Base-by-base conservation (phyloP, 2,113 vertebrate genomes). In the Paralichthys olivaceus region DNA sequence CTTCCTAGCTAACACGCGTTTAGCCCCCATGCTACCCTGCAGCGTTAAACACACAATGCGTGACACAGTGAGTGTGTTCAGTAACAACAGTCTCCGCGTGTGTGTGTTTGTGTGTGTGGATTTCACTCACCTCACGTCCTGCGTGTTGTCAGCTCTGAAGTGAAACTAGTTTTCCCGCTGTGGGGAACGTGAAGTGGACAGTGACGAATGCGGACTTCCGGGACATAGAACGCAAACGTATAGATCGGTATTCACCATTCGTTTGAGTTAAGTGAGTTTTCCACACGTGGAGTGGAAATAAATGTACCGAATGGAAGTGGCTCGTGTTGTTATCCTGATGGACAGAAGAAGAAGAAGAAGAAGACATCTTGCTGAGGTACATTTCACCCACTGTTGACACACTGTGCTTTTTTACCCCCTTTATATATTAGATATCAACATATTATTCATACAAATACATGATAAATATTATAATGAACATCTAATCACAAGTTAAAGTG, bases 91-190 rank as follows among this genome's bases (percentile, higher is more conserved):
- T 53, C 49, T 15, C 19, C n/a, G 19, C 45, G 17, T 19, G 19
- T 49, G 8, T 11, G 8, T 43, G 34, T 5, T 8, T n/a, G 17
- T 19, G 19, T 49, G 45, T 17, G 19, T 49, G 45, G 19, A 19
- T 19, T 32, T 0, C 32, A 40, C 65, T 69, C 29, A 86, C 85
- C 64, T 17, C 3, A 5, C 0, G 1, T 5, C 25, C 37, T 40
- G 37, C 19, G 9, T 66, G n/a, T 23, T 28, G 4, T 9, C 22
- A 26, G 29, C n/a, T 57, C 45, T 37, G 1, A 76, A 4, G 5
- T 22, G 7, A 57, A 69, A 26, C 58, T 7, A 55, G 43, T 73
- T 91, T 89, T 86, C 83, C 81, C 90, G 87, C 85, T 81, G 68
- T 28, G 7, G 34, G 66, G 54, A 57, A 4, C 53, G 54, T 77